Conservation (phyloP, 2,888 invertebrate species). For the Camptogramma bilineatum region DNA sequence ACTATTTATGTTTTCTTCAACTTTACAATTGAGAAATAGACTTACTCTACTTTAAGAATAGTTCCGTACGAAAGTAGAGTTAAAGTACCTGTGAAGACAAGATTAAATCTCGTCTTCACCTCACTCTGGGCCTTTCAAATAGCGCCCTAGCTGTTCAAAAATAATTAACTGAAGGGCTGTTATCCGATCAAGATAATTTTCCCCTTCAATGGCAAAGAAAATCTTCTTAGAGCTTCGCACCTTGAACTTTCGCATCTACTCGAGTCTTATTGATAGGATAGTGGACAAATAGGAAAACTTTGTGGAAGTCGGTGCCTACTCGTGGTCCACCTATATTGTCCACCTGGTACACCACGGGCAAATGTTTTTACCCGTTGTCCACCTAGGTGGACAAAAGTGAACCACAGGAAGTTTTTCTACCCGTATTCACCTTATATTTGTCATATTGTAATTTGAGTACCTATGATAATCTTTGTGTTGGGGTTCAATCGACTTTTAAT, state of each 20-base stretch:
- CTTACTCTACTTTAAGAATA: neutral
- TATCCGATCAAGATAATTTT: constrained; percentile 72
- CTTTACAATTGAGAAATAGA: neutral
- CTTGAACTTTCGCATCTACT: constrained; percentile 38
- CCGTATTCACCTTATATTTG: too few species aligned
- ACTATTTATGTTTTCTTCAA: too few species aligned
- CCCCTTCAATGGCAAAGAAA: constrained; percentile 66
- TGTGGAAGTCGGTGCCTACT: neutral
- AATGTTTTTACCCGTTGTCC: too few species aligned
- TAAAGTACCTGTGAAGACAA: neutral
- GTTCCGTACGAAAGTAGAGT: neutral
- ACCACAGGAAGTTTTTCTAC: too few species aligned
- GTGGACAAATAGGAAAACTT: constrained; percentile 20
- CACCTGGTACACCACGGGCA: too few species aligned
- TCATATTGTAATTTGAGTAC: too few species aligned
- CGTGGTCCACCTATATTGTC: too few species aligned
- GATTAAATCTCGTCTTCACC: neutral
- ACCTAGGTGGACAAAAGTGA: too few species aligned
- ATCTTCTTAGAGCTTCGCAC: constrained; percentile 54
- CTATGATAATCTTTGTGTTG: too few species aligned
- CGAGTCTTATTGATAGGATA: constrained; percentile 20
- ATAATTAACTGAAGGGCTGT: constrained; percentile 60
- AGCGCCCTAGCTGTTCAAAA: constrained; percentile 42
- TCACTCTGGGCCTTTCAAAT: constrained; percentile 7
- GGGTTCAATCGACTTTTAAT: too few species aligned